Base-by-base conservation (phyloP, 2,113 vertebrate genomes). In the Eptatretus burgeri region DNA sequence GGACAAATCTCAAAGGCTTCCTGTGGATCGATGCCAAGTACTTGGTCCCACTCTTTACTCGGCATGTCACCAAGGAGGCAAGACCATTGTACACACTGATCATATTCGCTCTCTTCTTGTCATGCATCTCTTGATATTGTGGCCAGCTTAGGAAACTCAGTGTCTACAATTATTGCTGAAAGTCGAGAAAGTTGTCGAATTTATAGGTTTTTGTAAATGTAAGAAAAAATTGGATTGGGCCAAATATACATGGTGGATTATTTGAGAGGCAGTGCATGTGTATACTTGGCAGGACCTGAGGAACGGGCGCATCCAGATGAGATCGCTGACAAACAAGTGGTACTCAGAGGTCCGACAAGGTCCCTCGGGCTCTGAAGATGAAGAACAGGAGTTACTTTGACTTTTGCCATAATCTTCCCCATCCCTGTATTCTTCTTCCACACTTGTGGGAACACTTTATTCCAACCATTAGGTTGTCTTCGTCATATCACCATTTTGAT, bases 331-430 rank as follows among this genome's bases (percentile, higher is more conserved):
- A 52, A 94, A 93, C 73, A 93, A 96, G 67, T 98, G 91, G 91
- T 98, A 96, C 1, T 87, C 94, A 65, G 91, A 98, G 71, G 91
- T 98, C 17, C 81, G 89, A 4, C 91, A 98, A 70, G 91, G 89
- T 52, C 91, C 91, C 1, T 98, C 91, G 0, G 91, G 91, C 50
- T 98, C 89, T 0, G 91, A 98, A 72, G 80, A 95, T 2, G 89
- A 94, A 1, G 87, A 95, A 70, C 77, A 83, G 27, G 89, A 93
- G 70, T 76, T 93, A 64, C 77, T 98, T 41, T 91, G 76, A 81
- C 2, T 1, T 7, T 51, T 17, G 64, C 27, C 27, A 41, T 41
- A 41, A 41, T 41, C 27, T 41, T 41, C 27, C 27, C 27, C 27
- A 41, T 41, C 7, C 27, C 27, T 41, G 27, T 41, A 41, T 41